Evolutionary conservation across 2,888 invertebrate species (phyloP), one percentile per base, ranked within the genome.

Genomic region (Ectemnius cavifrons): DNA sequence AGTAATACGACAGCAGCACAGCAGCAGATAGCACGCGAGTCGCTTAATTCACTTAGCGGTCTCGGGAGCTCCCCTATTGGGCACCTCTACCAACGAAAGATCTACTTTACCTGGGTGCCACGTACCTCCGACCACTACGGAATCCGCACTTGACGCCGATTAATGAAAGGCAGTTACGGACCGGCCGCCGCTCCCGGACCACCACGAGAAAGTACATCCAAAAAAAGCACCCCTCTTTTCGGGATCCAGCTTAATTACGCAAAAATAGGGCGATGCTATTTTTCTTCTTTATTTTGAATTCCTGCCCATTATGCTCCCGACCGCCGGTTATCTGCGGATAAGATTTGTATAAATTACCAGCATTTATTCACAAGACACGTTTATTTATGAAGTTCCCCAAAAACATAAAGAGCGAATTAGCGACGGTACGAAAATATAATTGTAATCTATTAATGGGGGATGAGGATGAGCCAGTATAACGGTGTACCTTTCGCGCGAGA

Each of bases 11-110:
- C 28, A 16, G 28, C 61, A 20, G 20, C 23, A 20, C 28, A 16
- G 37, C 37, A 37, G 37, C 37, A 11, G 37, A 37, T 1, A 59
- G 27, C 62, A 71, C 75, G 67, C 65, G 79, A 82, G 70, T 81
- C 77, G 71, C 78, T 83, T 79, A 73, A 86, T 84, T 84, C 83
- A 77, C 83, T 86, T 79, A 81, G 67, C 66, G 67, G 63, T 57
- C 75, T 75, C 69, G 28, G 71, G 77, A 67, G 77, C 47, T 65
- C 66, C 64, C 74, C 59, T 67, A 62, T 60, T 47, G 59, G 61
- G 57, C 68, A 58, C 68, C 56, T 28, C 59, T 47, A 63, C 62
- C 61, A 56, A 37, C 37, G 37, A 37, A 37, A 49, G 37, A 16
- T 63, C 58, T 47, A 64, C 37, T 37, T 37, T 11, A 37, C 61